Evolutionary conservation across 37 sponge, comb jelly and placozoan genomes (phyloP).

Genomic region (Aphrocallistes beatrix): DNA sequence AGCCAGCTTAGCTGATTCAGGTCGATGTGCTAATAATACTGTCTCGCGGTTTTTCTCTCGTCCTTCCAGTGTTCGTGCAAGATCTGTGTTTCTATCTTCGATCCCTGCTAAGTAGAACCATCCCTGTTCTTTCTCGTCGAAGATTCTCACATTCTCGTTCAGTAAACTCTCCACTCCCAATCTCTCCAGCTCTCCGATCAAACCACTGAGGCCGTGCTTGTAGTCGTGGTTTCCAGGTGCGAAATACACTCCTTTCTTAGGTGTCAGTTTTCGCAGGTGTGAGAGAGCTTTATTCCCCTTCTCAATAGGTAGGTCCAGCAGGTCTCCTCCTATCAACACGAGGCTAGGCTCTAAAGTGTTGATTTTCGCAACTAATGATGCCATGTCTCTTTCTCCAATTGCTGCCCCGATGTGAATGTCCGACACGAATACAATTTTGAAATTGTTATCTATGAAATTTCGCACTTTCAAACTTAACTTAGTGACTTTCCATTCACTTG

Average conservation of each 20-base stretch:
- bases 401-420: conserved; percentile 79
- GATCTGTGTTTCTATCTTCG: conserved; percentile 66
- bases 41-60: conserved; percentile 49
- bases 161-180: conserved; percentile 48
- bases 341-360: conserved; percentile 61
- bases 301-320: conserved; percentile 55
- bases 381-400: conserved; percentile 38
- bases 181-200: conserved; percentile 40
- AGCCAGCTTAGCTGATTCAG: conserved; percentile 58
- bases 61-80: conserved; percentile 47
- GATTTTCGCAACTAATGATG: conserved; percentile 30
- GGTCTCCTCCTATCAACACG: conserved; percentile 76
- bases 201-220: conserved; percentile 76
- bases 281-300: conserved; percentile 34
- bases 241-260: conserved; percentile 61
- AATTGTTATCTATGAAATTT: not conserved
- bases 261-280: conserved; percentile 41
- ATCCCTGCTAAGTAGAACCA: conserved; percentile 59
- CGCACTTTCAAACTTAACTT: not conserved
- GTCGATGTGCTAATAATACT: conserved; percentile 81
- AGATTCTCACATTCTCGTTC: conserved; percentile 53
- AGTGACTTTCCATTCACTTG: not conserved
- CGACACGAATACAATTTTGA: conserved; percentile 54
- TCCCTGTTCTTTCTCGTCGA: not conserved
- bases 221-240: conserved; percentile 86